Conservation (phyloP, 1,140 invertebrate species). For the Pseudomyrmex cubaensis region DNA sequence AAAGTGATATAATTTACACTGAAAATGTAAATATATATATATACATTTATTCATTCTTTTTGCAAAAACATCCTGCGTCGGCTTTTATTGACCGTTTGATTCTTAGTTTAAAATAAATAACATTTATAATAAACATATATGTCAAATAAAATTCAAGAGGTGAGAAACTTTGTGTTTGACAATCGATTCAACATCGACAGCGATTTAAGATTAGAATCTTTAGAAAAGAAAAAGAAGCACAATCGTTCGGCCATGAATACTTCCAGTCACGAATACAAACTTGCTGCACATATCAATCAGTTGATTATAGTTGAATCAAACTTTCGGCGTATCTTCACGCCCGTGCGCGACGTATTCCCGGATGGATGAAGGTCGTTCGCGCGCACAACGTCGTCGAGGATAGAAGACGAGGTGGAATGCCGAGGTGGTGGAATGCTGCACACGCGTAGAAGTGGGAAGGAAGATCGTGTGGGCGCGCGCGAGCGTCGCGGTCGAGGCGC, state of each 20-base stretch:
- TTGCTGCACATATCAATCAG: conserved; percentile 40
- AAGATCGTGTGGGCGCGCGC: conserved; percentile 69
- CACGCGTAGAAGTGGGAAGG: conserved; percentile 43
- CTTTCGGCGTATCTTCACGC: conserved; percentile 18
- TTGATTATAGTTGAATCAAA: conserved; percentile 30
- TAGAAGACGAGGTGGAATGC: conserved; percentile 69
- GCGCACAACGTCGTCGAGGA: conserved; percentile 42
- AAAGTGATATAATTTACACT: no score
- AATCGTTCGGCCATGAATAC: conserved; percentile 2
- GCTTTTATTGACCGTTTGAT: no score
- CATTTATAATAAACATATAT: background rate
- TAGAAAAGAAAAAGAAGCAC: background rate
- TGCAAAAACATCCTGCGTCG: no score
- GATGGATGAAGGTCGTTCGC: conserved; percentile 54
- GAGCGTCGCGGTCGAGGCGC: conserved; percentile 45
- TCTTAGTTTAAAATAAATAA: background rate
- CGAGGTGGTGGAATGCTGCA: conserved; percentile 63
- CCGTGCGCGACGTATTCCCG: conserved; percentile 5
- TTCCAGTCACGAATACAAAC: conserved; percentile 18
- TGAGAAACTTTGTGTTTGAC: no score
- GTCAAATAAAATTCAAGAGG: no score
- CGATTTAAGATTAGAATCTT: conserved; percentile 21
- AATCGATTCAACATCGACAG: background rate
- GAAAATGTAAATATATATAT: no score
- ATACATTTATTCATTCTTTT: no score